Conservation (phyloP, 2,797 vertebrate species). For the Eutrigla gurnardus region DNA sequence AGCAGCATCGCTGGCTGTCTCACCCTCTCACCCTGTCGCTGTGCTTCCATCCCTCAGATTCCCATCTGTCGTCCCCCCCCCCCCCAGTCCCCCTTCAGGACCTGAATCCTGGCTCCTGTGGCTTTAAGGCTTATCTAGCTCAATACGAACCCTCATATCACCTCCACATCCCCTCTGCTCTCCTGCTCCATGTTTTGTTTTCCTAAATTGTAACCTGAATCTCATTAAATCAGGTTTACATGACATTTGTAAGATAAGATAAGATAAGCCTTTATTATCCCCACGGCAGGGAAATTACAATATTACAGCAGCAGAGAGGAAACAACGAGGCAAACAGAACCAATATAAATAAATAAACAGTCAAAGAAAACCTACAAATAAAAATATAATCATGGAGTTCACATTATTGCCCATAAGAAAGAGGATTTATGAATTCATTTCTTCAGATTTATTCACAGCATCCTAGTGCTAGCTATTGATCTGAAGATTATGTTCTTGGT, state of each 20-base stretch:
- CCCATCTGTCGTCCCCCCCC: conserved; percentile 65
- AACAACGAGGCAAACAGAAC: no score
- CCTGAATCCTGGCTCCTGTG: conserved; percentile 33
- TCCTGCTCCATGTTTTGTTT: conserved; percentile 15
- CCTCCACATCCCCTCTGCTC: conserved; percentile 3
- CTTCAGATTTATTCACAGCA: neutral
- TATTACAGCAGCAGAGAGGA: no score
- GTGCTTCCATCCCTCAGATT: conserved; percentile 61
- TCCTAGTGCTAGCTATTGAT: neutral
- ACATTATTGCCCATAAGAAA: no score
- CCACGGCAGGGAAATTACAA: no score
- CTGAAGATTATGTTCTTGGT: neutral
- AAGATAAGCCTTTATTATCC: no score
- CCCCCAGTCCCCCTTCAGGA: conserved; percentile 16
- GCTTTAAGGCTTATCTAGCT: conserved; percentile 19
- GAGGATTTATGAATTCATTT: neutral
- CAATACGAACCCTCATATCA: conserved; percentile 8
- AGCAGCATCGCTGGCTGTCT: conserved; percentile 7
- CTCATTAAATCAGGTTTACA: neutral
- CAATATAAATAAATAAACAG: no score
- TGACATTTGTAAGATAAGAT: no score
- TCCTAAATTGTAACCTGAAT: conserved; percentile 1
- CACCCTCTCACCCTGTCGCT: conserved; percentile 40
- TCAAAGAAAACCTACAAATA: no score
- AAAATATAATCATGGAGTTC: no score